Percentiles rank a stretch among this genome's conserved stretches.
These are phyloP conservation scores for Chesias legatella DNA, from an alignment of 2,888 invertebrate genomes.

Conservation along the genomic window DNA sequence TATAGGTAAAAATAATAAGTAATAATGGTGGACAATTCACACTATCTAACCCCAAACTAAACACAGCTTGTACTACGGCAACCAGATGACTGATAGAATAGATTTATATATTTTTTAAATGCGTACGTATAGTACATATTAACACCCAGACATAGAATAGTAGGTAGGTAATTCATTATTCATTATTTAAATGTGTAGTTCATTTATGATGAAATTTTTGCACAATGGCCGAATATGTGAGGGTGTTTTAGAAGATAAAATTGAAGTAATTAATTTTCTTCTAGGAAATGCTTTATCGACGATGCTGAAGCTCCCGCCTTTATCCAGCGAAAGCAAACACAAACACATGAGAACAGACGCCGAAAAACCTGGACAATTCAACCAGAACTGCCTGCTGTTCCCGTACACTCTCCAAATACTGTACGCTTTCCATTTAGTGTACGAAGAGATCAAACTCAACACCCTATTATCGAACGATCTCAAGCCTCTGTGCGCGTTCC, in stretches of 20 bases:
- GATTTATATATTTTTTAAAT: no score
- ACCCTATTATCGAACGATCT: constrained; percentile 84
- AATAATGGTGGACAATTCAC: no score
- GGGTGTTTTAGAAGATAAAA: no score
- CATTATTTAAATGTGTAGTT: no score
- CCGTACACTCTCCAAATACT: constrained; percentile 87
- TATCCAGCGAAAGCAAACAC: constrained; percentile 30
- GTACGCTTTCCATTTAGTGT: constrained; percentile 91
- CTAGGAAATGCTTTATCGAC: constrained; percentile 54
- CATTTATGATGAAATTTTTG: no score
- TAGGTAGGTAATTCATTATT: no score
- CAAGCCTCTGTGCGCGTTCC: constrained; percentile 83
- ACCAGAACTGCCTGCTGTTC: constrained; percentile 85
- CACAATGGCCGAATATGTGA: no score
- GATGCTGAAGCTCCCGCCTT: constrained; percentile 58
- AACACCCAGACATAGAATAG: no score
- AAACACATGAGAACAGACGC: constrained; percentile 30
- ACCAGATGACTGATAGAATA: no score
- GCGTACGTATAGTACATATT: no score
- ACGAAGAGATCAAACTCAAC: constrained; percentile 94
- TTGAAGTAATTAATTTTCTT: neutral
- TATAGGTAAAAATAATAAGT: constrained; percentile 36
- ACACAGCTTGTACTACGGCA: no score
- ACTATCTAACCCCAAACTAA: no score
- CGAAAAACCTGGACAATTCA: constrained; percentile 72